Evolutionary conservation across 2,888 invertebrate species (phyloP).

Genomic region (Pycnomerus fuliginosus): DNA sequence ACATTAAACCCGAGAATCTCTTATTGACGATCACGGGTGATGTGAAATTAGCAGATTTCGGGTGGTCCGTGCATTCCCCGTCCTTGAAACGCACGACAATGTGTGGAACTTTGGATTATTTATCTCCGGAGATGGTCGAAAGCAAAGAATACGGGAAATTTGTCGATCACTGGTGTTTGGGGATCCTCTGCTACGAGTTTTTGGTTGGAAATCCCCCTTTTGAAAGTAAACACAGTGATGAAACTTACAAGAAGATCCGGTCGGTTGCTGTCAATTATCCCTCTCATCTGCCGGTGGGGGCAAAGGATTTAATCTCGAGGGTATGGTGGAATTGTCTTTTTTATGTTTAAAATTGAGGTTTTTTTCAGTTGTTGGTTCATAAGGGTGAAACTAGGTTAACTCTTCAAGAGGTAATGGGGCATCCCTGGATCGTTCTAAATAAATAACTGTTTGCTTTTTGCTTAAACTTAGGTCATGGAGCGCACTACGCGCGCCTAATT

Average conservation of each 20-base stretch:
- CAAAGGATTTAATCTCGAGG: conserved; percentile 75
- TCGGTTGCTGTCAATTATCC: conserved; percentile 69
- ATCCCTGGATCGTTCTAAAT: conserved; percentile 62
- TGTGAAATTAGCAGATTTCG: conserved; percentile 89
- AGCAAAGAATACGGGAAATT: conserved; percentile 76
- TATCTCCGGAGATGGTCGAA: conserved; percentile 96
- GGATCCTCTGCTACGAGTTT: conserved; percentile 86
- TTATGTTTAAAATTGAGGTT: conserved; percentile 19
- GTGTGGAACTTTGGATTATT: conserved; percentile 93
- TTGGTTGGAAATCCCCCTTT: conserved; percentile 92
- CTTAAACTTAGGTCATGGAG: too few relatives aligned
- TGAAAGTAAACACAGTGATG: conserved; percentile 70
- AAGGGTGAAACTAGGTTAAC: conserved; percentile 65
- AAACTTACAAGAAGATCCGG: conserved; percentile 72
- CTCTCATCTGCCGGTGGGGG: conserved; percentile 62
- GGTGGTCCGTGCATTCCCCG: conserved; percentile 93
- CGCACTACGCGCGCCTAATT: too few relatives aligned
- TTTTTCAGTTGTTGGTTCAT: conserved; percentile 64
- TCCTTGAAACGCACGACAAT: conserved; percentile 80
- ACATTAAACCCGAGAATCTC: conserved; percentile 91
- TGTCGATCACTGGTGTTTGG: conserved; percentile 94
- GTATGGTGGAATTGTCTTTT: conserved; percentile 54
- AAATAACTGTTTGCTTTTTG: conserved; percentile 17
- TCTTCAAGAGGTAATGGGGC: conserved; percentile 67
- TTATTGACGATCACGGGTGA: conserved; percentile 74